These are phyloP conservation scores for Agonopterix heracliana DNA, from an alignment of 2,888 invertebrate genomes.

Conservation along the genomic window DNA sequence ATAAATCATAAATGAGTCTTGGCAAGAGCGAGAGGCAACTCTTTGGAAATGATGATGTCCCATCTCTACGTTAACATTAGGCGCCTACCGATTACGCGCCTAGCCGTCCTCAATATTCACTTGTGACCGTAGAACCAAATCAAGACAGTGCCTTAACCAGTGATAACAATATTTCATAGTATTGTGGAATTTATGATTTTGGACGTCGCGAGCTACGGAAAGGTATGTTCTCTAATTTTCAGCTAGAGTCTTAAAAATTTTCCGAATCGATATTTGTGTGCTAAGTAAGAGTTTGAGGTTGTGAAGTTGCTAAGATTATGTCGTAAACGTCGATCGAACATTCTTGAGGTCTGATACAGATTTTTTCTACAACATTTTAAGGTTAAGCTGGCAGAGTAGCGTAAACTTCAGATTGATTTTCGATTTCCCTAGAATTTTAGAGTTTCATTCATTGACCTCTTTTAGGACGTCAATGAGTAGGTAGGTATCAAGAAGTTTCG, in stretches of 20 bases:
- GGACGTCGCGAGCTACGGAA: conserved; percentile 1
- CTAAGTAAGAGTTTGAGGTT: background rate
- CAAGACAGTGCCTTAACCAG: conserved; percentile 34
- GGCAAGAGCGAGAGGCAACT: too few relatives aligned
- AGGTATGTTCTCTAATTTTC: too few relatives aligned
- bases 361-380: background rate
- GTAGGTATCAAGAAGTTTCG: too few relatives aligned
- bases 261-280: too few relatives aligned
- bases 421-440: too few relatives aligned
- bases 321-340: conserved; percentile 8
- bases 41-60: background rate
- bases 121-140: conserved; percentile 21
- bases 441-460: too few relatives aligned
- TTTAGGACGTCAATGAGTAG: too few relatives aligned
- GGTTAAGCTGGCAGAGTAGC: too few relatives aligned
- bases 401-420: too few relatives aligned
- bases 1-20: too few relatives aligned
- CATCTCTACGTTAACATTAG: conserved; percentile 12
- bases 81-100: conserved; percentile 16
- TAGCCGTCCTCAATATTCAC: conserved; percentile 19
- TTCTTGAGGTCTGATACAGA: too few relatives aligned
- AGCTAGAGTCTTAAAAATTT: too few relatives aligned
- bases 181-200: conserved; percentile 3
- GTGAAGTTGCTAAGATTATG: conserved; percentile 3
- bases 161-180: conserved; percentile 20